Conservation (phyloP, 2,888 invertebrate genomes). For the Nemotelus nigrinus region DNA sequence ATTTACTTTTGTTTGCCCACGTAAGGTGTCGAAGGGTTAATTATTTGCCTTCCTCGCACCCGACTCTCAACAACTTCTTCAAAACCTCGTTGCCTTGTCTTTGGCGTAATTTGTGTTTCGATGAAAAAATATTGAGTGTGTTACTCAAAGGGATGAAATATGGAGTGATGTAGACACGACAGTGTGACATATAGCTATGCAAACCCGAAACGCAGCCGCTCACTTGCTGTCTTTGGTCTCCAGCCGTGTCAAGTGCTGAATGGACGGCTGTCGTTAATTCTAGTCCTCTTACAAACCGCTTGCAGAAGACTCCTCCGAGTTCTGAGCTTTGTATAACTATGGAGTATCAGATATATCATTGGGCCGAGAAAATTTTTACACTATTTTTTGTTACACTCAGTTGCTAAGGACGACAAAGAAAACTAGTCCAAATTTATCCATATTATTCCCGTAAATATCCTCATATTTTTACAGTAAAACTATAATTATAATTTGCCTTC, state of each 20-base stretch:
- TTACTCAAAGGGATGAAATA: slow-evolving; percentile 45
- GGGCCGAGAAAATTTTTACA: no score
- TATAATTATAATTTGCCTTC: no score
- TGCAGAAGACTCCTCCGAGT: neutral
- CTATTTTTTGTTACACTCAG: no score
- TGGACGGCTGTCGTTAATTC: slow-evolving; percentile 27
- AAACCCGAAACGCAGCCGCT: slow-evolving; percentile 33
- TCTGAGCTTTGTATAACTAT: no score
- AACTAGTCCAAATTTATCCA: no score
- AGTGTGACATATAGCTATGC: slow-evolving; percentile 47
- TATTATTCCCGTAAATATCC: no score
- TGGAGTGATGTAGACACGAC: slow-evolving; percentile 48
- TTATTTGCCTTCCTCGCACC: neutral
- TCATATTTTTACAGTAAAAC: no score
- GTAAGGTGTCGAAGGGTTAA: neutral
- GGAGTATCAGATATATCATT: no score
- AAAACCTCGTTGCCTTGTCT: slow-evolving; percentile 27
- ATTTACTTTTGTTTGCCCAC: no score
- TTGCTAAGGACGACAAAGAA: no score
- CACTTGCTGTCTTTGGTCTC: slow-evolving; percentile 21
- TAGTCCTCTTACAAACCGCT: slow-evolving; percentile 32
- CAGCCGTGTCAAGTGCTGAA: slow-evolving; percentile 33
- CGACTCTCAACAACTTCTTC: neutral
- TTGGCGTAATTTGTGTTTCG: slow-evolving; percentile 31
- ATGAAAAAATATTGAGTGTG: slow-evolving; percentile 25